phyloP scores from a whole-genome alignment of 2,113 vertebrate genomes.

The Pimephales promelas region DNA sequence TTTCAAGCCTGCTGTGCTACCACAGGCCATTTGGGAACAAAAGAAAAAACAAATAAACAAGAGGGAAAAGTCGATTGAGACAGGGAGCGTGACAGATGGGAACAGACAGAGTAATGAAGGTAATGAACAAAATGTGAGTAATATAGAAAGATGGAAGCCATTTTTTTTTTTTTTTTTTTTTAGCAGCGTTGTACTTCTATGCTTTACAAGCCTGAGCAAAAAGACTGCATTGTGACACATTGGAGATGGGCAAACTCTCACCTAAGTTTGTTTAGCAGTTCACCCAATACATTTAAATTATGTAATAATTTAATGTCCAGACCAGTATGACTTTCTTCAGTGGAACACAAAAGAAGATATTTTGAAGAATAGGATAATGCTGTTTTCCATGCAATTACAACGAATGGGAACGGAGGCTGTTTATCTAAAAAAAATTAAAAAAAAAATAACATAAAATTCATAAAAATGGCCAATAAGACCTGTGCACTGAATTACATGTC shows the following conservation, averaged over 20 bases:
- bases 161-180: not conserved
- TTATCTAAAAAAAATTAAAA: not conserved
- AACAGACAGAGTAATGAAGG: slow-evolving; percentile 29
- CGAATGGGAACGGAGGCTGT: not conserved
- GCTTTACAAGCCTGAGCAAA: slow-evolving; percentile 15
- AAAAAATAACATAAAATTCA: not conserved
- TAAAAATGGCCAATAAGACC: not conserved
- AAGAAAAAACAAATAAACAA: slow-evolving; percentile 47
- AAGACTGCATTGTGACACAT: not conserved
- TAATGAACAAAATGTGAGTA: not conserved
- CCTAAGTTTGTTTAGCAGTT: not conserved
- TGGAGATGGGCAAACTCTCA: not conserved
- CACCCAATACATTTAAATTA: not conserved
- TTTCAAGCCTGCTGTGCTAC: slow-evolving; percentile 43
- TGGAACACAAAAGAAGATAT: not conserved
- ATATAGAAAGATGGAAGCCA: slow-evolving; percentile 17
- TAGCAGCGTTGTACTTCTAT: slow-evolving; percentile 7
- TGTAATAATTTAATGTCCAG: not conserved
- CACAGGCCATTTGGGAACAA: slow-evolving; percentile 36
- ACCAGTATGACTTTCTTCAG: not conserved
- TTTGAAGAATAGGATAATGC: not conserved
- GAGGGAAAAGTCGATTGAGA: slow-evolving; percentile 30
- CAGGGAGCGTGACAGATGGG: slow-evolving; percentile 38
- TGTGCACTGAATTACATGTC: not conserved
- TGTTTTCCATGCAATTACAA: not conserved